Evolutionary conservation across 2,888 invertebrate species (phyloP).

Genomic region (Sarcophaga carnaria): DNA sequence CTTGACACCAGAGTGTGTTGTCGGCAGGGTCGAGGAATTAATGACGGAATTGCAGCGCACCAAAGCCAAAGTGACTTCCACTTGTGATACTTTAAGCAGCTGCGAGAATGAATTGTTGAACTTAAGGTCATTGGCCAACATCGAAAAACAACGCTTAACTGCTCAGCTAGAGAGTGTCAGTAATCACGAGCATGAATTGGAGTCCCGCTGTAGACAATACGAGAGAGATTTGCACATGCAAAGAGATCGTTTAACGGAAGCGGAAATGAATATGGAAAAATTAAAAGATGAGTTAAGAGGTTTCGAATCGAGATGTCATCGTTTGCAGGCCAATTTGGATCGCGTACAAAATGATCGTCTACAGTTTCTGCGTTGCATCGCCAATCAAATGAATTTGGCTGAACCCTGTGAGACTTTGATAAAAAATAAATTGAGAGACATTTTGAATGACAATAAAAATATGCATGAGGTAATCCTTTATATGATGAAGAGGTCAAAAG

Average conservation of each 20-base stretch:
- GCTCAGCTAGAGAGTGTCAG: slow-evolving; percentile 83
- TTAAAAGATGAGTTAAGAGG: slow-evolving; percentile 81
- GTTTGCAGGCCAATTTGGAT: slow-evolving; percentile 80
- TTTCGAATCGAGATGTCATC: slow-evolving; percentile 81
- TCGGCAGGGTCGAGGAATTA: slow-evolving; percentile 90
- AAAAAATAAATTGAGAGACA: slow-evolving; percentile 90
- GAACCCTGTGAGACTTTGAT: slow-evolving; percentile 90
- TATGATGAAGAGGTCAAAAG: neutral
- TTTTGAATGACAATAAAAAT: slow-evolving; percentile 89
- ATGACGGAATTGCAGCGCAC: slow-evolving; percentile 88
- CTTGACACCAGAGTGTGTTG: slow-evolving; percentile 86
- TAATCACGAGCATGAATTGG: slow-evolving; percentile 87
- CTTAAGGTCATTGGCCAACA: slow-evolving; percentile 79
- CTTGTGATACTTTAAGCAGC: slow-evolving; percentile 81
- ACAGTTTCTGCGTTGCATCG: slow-evolving; percentile 79
- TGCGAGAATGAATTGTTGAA: slow-evolving; percentile 81
- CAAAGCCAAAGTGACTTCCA: slow-evolving; percentile 83
- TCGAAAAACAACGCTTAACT: slow-evolving; percentile 89
- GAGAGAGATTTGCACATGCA: slow-evolving; percentile 90
- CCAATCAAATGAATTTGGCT: slow-evolving; percentile 84
- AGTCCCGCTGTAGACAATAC: slow-evolving; percentile 87
- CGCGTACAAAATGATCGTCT: slow-evolving; percentile 80
- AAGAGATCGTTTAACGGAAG: slow-evolving; percentile 88
- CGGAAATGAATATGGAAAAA: slow-evolving; percentile 87
- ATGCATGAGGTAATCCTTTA: slow-evolving; percentile 85